Percentiles rank a stretch among this genome's conserved stretches.
These are phyloP conservation scores for Netelia melanura DNA, from an alignment of 2,888 invertebrate genomes.

Conservation along the genomic window DNA sequence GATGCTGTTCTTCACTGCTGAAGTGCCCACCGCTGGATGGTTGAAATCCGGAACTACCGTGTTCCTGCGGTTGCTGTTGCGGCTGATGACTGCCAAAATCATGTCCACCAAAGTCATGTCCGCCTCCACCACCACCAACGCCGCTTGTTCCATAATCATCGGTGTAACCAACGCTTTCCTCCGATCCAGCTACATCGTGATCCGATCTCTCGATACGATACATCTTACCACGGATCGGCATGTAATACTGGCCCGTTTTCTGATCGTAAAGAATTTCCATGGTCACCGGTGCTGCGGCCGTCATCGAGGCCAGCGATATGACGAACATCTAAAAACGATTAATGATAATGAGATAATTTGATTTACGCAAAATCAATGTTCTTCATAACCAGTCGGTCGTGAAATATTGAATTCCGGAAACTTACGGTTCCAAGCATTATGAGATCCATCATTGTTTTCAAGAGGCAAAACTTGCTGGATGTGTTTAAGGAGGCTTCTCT, in stretches of 20 bases:
- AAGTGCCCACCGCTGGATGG: conserved; percentile 61
- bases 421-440: conserved; percentile 79
- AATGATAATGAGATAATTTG: not conserved
- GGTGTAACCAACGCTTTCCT: conserved; percentile 70
- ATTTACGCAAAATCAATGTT: conserved; percentile 16
- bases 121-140: conserved; percentile 64
- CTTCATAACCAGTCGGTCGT: not conserved
- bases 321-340: conserved; percentile 75
- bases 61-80: conserved; percentile 26
- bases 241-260: conserved; percentile 70
- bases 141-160: conserved; percentile 63
- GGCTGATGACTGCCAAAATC: conserved; percentile 5
- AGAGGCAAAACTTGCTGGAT: conserved; percentile 46
- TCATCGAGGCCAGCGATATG: conserved; percentile 75
- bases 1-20: conserved; percentile 50
- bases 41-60: conserved; percentile 62
- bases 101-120: conserved; percentile 57
- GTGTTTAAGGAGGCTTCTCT: conserved; percentile 74
- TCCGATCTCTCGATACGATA: conserved; percentile 79
- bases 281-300: conserved; percentile 76
- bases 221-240: conserved; percentile 69
- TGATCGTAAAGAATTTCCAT: conserved; percentile 71
- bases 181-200: conserved; percentile 78
- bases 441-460: conserved; percentile 68
- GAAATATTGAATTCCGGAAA: conserved; percentile 62